A percentile compares a stretch with the other conserved stretches of the same genome.
These are phyloP conservation scores for Nestor notabilis DNA, from an alignment of 2,113 vertebrate genomes.

Conservation along the genomic window DNA sequence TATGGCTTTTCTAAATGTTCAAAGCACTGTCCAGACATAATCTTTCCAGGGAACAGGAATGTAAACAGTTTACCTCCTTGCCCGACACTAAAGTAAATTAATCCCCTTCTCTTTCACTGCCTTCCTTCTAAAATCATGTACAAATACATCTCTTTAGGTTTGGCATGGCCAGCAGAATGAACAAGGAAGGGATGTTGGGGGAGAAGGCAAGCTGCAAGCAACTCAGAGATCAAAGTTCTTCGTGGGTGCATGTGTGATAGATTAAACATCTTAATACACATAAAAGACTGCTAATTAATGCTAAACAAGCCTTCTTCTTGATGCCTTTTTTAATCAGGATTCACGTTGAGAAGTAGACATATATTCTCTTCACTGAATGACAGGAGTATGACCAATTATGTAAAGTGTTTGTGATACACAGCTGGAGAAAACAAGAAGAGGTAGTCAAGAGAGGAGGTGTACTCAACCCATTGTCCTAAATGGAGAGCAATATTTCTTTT, in stretches of 20 bases:
- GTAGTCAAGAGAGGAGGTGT: not conserved
- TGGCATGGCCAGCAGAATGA: not conserved
- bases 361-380: not conserved
- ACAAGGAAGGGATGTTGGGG: not conserved
- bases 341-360: not conserved
- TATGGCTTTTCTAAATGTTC: not conserved
- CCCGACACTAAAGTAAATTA: not conserved
- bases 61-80: constrained; percentile 12
- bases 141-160: not conserved
- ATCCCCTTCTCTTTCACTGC: not conserved
- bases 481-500: not conserved
- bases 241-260: not conserved
- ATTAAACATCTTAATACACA: not conserved
- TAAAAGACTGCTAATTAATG: not conserved
- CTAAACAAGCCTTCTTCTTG: not conserved
- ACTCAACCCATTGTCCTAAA: not conserved
- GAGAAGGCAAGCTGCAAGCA: not conserved
- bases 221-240: not conserved
- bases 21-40: not conserved
- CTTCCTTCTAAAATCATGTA: not conserved
- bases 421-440: not conserved
- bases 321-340: not conserved
- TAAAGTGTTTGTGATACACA: not conserved
- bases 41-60: not conserved
- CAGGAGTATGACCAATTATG: not conserved